phyloP scores from a whole-genome alignment of 37 sponge, comb jelly and placozoan species.

The Petrosia ficiformis region DNA sequence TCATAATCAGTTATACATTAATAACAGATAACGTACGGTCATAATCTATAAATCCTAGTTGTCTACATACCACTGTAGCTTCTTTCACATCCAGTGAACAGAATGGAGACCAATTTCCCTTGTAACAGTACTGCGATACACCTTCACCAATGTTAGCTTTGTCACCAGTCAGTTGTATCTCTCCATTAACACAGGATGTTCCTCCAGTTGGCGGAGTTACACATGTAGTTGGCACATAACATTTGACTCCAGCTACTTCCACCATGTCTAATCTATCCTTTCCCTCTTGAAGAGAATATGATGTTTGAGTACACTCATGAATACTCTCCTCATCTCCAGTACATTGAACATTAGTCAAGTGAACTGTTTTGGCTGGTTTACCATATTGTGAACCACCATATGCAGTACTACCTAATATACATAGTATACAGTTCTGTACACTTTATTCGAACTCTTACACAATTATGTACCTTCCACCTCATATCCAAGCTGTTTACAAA shows the following conservation, averaged over 20 bases:
- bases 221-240: conserved; percentile 1
- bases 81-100: background rate
- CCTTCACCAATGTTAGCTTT: background rate
- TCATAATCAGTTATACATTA: background rate
- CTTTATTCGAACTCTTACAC: too few relatives aligned
- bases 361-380: background rate
- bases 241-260: conserved; percentile 7
- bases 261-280: background rate
- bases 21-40: background rate
- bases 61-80: background rate
- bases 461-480: background rate
- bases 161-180: background rate
- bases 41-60: background rate
- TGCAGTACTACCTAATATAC: too few relatives aligned
- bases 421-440: too few relatives aligned
- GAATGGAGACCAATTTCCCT: conserved; percentile 1
- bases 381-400: background rate
- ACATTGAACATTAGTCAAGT: conserved; percentile 10
- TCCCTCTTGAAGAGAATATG: background rate
- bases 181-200: background rate
- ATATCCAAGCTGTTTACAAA: conserved; percentile 4
- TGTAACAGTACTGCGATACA: background rate
- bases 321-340: conserved; percentile 1
- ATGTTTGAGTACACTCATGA: background rate
- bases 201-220: background rate